phyloP scores from a whole-genome alignment of 2,113 vertebrate genomes.

The Macaca nemestrina region DNA sequence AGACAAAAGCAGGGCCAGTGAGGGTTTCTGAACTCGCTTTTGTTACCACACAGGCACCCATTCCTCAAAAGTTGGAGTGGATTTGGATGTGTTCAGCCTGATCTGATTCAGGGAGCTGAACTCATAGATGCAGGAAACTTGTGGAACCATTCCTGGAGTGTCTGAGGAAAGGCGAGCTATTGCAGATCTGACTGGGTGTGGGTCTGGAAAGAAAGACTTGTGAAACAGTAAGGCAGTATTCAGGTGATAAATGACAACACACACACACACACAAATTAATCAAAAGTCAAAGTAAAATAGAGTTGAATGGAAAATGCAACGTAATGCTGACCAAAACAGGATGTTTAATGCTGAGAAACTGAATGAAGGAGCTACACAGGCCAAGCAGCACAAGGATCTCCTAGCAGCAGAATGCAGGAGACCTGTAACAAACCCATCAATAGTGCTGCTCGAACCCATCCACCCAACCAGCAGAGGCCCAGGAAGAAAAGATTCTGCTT shows the following conservation, averaged over 20 bases:
- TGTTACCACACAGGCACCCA: neutral
- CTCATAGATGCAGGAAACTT: neutral
- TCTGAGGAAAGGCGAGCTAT: neutral
- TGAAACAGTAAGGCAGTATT: neutral
- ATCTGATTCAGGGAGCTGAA: neutral
- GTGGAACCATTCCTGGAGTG: neutral
- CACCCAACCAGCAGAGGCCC: neutral
- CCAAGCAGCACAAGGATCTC: too few species aligned
- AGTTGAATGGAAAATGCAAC: neutral
- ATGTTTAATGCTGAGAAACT: neutral
- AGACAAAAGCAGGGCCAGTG: neutral
- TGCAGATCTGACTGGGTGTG: neutral
- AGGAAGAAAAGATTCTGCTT: neutral
- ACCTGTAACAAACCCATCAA: neutral
- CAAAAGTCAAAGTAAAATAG: neutral
- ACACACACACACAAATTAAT: neutral
- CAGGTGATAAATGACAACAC: neutral
- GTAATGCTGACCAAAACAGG: neutral
- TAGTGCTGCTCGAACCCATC: accelerated
- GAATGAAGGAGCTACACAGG: neutral
- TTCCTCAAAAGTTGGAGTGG: neutral
- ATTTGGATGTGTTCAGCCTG: neutral
- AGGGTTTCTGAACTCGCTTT: neutral
- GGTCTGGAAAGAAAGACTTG: neutral
- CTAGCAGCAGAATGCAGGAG: neutral